phyloP scores from a whole-genome alignment of 2,888 invertebrate species.

The Dioctria linearis region DNA sequence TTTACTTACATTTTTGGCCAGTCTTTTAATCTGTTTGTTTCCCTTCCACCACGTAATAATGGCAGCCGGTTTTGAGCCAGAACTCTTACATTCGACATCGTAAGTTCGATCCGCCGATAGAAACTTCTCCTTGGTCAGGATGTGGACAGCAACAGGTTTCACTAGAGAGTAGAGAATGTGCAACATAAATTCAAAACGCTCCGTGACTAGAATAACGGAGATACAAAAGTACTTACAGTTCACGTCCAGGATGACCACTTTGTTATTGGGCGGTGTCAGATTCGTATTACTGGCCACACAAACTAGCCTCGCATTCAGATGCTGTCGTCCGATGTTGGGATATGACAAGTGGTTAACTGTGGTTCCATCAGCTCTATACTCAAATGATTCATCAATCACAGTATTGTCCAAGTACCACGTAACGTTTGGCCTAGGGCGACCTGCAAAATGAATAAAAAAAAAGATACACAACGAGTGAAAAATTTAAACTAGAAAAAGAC shows the following conservation, averaged over 20 bases:
- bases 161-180: slow-evolving; percentile 70
- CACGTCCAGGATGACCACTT: slow-evolving; percentile 85
- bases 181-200: slow-evolving; percentile 47
- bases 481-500: slow-evolving; percentile 24
- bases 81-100: slow-evolving; percentile 89
- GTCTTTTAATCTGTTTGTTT: slow-evolving; percentile 83
- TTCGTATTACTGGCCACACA: slow-evolving; percentile 93
- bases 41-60: slow-evolving; percentile 93
- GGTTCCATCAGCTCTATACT: slow-evolving; percentile 78
- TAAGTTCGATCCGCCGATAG: slow-evolving; percentile 89
- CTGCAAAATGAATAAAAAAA: slow-evolving; percentile 69
- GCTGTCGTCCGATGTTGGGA: slow-evolving; percentile 85
- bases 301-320: slow-evolving; percentile 85
- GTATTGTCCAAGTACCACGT: slow-evolving; percentile 90
- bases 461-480: neutral
- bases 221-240: slow-evolving; percentile 80
- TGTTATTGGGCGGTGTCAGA: slow-evolving; percentile 83
- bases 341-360: slow-evolving; percentile 86
- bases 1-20: slow-evolving; percentile 85
- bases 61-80: slow-evolving; percentile 89
- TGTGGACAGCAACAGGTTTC: slow-evolving; percentile 87
- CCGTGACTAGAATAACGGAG: slow-evolving; percentile 46
- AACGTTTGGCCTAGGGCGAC: slow-evolving; percentile 83
- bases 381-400: slow-evolving; percentile 87
- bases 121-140: slow-evolving; percentile 86